Evolutionary conservation across 2,888 invertebrate genomes (phyloP), one percentile per base, ranked within the genome.

Genomic region (Aleiodes testaceus): DNA sequence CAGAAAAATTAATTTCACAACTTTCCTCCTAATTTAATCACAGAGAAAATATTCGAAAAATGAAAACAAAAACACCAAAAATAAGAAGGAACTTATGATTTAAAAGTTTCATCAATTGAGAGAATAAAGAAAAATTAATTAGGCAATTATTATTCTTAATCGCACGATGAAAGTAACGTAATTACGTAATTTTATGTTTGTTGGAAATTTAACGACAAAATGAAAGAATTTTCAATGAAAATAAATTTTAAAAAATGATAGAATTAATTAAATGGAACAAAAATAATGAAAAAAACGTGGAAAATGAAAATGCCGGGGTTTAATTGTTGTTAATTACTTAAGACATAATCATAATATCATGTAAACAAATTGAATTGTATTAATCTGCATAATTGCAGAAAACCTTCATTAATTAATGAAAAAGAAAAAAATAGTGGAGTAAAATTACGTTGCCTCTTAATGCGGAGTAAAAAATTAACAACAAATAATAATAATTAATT

Each of bases 161-260:
- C 44, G 67, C 47, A 45, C 45, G 53, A 22, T 67, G 67, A 67
- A 67, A 67, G 67, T 67, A 55, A 53, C 53, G 18, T 55, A 50
- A 65, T 36, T 44, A 53, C 18, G 12, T 68, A 63, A 63, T 52
- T 50, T 16, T 61, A 52, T n/a, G 18, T 63, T 44, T 52, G 47
- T 55, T 66, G 26, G 44, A 18, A 20, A 47, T 59, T 16, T 49
- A 45, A 14, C 14, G 47, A 9, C 18, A 22, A 61, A 59, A 14
- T 1, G 26, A 26, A 26, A 26, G 12, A 61, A 59, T 36, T 11
- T 53, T 52, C 53, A 55, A 53, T 22, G 42, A 20, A 45, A 63
- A 63, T 42, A 11, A 20, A 63, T 45, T 18, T 22, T 64, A 11
- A n/a, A 47, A 16, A 20, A 45, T n/a, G n/a, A n/a, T n/a, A n/a